phyloP scores from a whole-genome alignment of 2,888 invertebrate species.

The Baronia brevicornis region DNA sequence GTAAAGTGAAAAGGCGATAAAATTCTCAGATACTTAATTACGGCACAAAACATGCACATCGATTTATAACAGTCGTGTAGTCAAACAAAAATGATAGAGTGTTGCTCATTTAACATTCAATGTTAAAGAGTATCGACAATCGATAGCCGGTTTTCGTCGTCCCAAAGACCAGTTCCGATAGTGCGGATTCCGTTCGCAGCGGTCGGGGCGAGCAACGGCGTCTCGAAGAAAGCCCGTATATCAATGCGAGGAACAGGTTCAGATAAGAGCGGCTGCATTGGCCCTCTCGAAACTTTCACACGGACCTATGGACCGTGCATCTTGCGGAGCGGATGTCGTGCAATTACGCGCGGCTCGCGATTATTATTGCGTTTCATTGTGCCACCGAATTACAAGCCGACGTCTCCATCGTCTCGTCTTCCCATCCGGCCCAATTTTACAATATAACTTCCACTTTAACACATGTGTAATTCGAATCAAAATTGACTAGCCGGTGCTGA shows the following conservation, averaged over 20 bases:
- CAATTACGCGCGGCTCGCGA: conserved; percentile 63
- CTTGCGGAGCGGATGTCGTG: conserved; percentile 63
- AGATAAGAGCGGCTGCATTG: conserved; percentile 42
- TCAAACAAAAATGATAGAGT: too few relatives aligned
- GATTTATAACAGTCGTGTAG: too few relatives aligned
- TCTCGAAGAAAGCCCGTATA: conserved; percentile 52
- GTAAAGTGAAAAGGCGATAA: too few relatives aligned
- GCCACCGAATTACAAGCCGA: conserved; percentile 58
- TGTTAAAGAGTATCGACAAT: too few relatives aligned
- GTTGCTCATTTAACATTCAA: too few relatives aligned
- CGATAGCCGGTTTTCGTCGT: too few relatives aligned
- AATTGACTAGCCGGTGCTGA: too few relatives aligned
- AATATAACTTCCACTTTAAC: conserved; percentile 1
- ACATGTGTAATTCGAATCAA: neutral
- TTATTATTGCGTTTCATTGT: conserved; percentile 70
- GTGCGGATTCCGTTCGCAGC: too few relatives aligned
- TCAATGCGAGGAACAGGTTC: conserved; percentile 57
- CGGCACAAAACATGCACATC: too few relatives aligned
- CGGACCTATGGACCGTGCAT: conserved; percentile 50
- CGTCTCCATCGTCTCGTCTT: conserved; percentile 68
- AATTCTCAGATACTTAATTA: too few relatives aligned
- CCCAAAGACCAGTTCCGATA: too few relatives aligned
- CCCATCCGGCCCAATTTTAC: conserved; percentile 51
- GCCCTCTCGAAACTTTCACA: conserved; percentile 67
- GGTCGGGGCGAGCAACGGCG: too few relatives aligned